Evolutionary conservation across 2,888 invertebrate species (phyloP).

Genomic region (Brassicogethes aeneus): DNA sequence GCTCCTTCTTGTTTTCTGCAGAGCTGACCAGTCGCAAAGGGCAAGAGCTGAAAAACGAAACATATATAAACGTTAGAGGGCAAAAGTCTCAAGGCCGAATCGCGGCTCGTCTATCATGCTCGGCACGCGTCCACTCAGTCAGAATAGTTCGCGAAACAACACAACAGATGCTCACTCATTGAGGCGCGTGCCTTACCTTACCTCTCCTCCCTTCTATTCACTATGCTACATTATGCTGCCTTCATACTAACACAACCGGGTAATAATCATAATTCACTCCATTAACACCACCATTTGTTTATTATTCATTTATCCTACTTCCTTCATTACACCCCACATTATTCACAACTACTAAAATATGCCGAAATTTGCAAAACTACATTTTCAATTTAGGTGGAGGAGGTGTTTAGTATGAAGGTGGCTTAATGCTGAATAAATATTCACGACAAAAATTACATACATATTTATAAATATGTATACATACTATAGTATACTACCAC

Average conservation of each 20-base stretch:
- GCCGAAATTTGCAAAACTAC: too few relatives aligned
- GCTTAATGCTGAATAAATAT: too few relatives aligned
- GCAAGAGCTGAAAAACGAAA: constrained; percentile 78
- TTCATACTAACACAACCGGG: not conserved
- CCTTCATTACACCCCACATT: too few relatives aligned
- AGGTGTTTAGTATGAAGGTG: too few relatives aligned
- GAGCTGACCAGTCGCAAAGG: constrained; percentile 78
- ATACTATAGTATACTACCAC: not conserved
- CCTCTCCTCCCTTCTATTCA: constrained; percentile 3
- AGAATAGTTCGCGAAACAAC: constrained; percentile 24
- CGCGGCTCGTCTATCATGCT: constrained; percentile 18
- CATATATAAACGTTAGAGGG: too few relatives aligned
- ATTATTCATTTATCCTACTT: too few relatives aligned
- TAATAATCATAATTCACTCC: too few relatives aligned
- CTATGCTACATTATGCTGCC: not conserved
- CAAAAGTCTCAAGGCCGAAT: constrained; percentile 29
- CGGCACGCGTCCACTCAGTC: constrained; percentile 25
- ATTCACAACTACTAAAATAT: too few relatives aligned
- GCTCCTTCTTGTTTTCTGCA: constrained; percentile 70
- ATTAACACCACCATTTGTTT: too few relatives aligned
- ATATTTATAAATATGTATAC: too few relatives aligned
- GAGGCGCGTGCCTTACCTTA: constrained; percentile 22
- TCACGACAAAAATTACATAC: too few relatives aligned
- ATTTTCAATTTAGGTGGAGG: too few relatives aligned
- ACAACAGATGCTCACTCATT: constrained; percentile 24